Percentiles rank a stretch among this genome's conserved stretches.
These are phyloP conservation scores for Oasisia sp. DNA, from an alignment of 2,888 invertebrate species.

Conservation along the genomic window DNA sequence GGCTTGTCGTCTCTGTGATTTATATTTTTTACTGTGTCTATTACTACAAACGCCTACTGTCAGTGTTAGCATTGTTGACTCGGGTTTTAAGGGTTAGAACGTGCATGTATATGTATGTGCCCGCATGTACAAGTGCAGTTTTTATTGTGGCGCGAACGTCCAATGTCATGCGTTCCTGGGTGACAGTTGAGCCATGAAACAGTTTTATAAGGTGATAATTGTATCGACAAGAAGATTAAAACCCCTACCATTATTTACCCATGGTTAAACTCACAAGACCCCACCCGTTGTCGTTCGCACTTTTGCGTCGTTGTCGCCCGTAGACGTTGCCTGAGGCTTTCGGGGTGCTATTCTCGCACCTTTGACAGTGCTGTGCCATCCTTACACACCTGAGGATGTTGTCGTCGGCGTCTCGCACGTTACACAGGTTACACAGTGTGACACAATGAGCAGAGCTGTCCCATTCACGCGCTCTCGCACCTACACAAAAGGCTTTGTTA, in stretches of 20 bases:
- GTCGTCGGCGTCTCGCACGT: not conserved
- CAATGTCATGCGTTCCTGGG: not conserved
- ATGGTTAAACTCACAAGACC: not conserved
- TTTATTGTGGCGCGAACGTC: not conserved
- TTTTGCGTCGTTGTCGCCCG: not conserved
- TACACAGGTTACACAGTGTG: not conserved
- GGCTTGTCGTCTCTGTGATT: not conserved
- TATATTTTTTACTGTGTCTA: not conserved
- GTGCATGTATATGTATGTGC: not conserved
- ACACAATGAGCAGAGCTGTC: not conserved
- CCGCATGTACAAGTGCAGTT: not conserved
- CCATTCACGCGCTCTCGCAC: not conserved
- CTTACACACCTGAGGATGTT: not conserved
- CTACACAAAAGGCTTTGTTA: slow-evolving; percentile 6
- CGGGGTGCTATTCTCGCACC: not conserved
- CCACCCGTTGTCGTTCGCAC: not conserved
- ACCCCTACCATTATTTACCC: not conserved
- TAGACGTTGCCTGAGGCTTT: not conserved
- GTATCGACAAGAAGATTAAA: not conserved
- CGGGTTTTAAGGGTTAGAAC: not conserved
- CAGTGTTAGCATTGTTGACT: not conserved
- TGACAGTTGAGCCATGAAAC: not conserved
- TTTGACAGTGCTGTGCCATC: not conserved
- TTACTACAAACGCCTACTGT: too few relatives aligned
- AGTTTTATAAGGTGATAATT: slow-evolving; percentile 12